A percentile compares a stretch with the other conserved stretches of the same genome.
Evolutionary conservation across 1,140 invertebrate species (phyloP).

Genomic region (Carposina sasakii): DNA sequence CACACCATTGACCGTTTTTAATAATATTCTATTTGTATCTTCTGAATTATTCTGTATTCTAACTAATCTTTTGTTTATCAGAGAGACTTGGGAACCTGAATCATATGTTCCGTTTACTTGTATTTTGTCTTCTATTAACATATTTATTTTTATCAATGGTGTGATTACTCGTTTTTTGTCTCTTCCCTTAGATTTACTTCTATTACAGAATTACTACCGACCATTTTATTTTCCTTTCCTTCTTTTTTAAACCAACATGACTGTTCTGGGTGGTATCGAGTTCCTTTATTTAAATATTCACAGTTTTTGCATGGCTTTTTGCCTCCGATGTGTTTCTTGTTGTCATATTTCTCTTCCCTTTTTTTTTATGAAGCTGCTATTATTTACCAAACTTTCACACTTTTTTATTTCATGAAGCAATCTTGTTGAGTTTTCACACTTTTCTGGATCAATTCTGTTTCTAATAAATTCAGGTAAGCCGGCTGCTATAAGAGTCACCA

Average conservation of each 20-base stretch:
- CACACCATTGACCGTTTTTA: slow-evolving; percentile 38
- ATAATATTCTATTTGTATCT: slow-evolving; percentile 17
- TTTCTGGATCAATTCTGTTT: slow-evolving; percentile 31
- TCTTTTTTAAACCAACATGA: slow-evolving; percentile 31
- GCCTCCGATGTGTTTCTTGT: slow-evolving; percentile 21
- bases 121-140: slow-evolving; percentile 33
- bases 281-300: slow-evolving; percentile 32
- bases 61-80: slow-evolving; percentile 40
- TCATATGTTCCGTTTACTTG: slow-evolving; percentile 35
- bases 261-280: slow-evolving; percentile 31
- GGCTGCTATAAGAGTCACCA: slow-evolving; percentile 31
- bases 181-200: slow-evolving; percentile 31
- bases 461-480: slow-evolving; percentile 36
- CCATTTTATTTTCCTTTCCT: slow-evolving; percentile 10
- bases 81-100: slow-evolving; percentile 33
- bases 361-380: too few relatives aligned
- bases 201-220: slow-evolving; percentile 15
- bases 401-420: slow-evolving; percentile 31
- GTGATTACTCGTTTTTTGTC: slow-evolving; percentile 43
- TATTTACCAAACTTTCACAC: slow-evolving; percentile 27
- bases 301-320: slow-evolving; percentile 30
- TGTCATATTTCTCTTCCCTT: slow-evolving; percentile 17
- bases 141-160: slow-evolving; percentile 44
- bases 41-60: slow-evolving; percentile 22
- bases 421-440: slow-evolving; percentile 18